Base-by-base conservation (phyloP, 2,888 invertebrate genomes). In the Xylota sylvarum region DNA sequence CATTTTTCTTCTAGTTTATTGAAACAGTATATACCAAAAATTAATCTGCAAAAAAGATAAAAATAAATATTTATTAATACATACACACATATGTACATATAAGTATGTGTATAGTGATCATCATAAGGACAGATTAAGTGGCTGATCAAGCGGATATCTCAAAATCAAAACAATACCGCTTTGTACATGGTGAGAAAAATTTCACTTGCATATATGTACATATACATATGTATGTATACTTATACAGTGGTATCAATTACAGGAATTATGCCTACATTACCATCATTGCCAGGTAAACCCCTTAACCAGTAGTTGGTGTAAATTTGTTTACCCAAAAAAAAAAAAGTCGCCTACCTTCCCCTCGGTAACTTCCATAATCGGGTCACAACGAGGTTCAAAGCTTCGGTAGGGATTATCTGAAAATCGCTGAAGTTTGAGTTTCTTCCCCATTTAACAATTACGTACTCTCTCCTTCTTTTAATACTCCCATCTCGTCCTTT, bases 1-100 rank as follows among this genome's bases (percentile, higher is more conserved):
- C 98, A 98, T 98, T 93, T 95, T 96, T 90, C 52, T 88, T 88
- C 73, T n/a, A 12, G n/a, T 55, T 88, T 88, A 88, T 89, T 88
- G 80, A 88, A 88, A 83, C 79, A 83, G 80, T 80, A 72, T 83
- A 70, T 10, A 64, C 64, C 14, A 65, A 56, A n/a, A 76, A 62
- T 58, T 37, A 58, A 88, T 60, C 87, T 86, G 65, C 58, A 89
- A 67, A 72, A 72, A 88, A 86, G 72, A 83, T 86, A 52, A 55
- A n/a, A 64, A 40, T 14, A 43, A 35, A 35, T 35, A 32, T 32
- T 7, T 14, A 43, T n/a, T n/a, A 30, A 30, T 10, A 17, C 17
- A 32, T 27, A 14, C 37, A n/a, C n/a, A n/a, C n/a, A n/a, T n/a
- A n/a, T n/a, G n/a, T n/a, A n/a, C n/a, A n/a, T n/a, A n/a, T n/a